A percentile compares a stretch with the other conserved stretches of the same genome.
Evolutionary conservation across 2,888 invertebrate genomes (phyloP).

Genomic region (Ellobium chinense): DNA sequence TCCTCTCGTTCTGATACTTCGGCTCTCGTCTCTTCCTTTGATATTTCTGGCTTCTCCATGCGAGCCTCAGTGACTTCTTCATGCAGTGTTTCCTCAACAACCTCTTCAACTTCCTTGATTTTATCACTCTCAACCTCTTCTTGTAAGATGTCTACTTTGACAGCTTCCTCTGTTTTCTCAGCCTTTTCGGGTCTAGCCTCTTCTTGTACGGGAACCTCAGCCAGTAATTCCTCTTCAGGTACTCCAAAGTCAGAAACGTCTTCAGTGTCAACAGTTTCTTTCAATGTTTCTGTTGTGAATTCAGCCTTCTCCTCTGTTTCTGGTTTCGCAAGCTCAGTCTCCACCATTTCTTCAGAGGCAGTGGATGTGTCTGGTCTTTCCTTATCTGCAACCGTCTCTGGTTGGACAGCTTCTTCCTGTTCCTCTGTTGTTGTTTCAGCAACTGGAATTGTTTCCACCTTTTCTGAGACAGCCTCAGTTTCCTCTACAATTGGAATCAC

Average conservation of each 20-base stretch:
- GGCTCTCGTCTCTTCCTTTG: too few species aligned
- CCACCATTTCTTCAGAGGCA: slow-evolving; percentile 77
- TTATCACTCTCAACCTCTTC: too few species aligned
- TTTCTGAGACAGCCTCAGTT: slow-evolving; percentile 49
- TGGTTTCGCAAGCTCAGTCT: slow-evolving; percentile 78
- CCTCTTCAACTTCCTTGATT: too few species aligned
- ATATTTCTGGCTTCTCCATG: too few species aligned
- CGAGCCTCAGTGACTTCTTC: too few species aligned
- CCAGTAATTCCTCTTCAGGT: not conserved
- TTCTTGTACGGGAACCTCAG: slow-evolving; percentile 17
- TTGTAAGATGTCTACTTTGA: not conserved
- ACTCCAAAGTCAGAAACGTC: not conserved
- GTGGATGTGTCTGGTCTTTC: slow-evolving; percentile 50
- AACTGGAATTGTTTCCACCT: slow-evolving; percentile 49
- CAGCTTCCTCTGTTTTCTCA: not conserved
- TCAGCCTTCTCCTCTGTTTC: slow-evolving; percentile 5
- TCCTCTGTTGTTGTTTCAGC: slow-evolving; percentile 58
- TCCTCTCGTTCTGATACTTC: too few species aligned
- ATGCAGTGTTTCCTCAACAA: too few species aligned
- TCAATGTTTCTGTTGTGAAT: not conserved
- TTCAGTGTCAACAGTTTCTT: not conserved
- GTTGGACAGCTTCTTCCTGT: slow-evolving; percentile 81
- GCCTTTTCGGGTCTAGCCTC: not conserved
- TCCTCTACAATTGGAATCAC: not conserved
- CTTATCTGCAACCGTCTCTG: slow-evolving; percentile 19